Evolutionary conservation across 2,797 vertebrate genomes (phyloP), one percentile per base, ranked within the genome.

Genomic region (Adrianichthys oophorus): DNA sequence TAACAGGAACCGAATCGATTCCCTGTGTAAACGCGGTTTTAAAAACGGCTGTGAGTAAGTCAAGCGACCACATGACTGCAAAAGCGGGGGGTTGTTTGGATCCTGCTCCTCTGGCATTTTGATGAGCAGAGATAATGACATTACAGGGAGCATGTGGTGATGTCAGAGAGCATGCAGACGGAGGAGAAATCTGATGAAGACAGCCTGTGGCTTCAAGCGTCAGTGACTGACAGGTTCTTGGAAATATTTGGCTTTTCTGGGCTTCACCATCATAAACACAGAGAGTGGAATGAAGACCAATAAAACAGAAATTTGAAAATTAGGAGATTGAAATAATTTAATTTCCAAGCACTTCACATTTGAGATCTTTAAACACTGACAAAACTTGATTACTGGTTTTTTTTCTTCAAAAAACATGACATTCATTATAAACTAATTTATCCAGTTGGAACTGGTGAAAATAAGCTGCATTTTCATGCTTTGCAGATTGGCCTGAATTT

Each of bases 121-220:
- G 68, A 7, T 4, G 52, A 52, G 29, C 52, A 1, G 2, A 1
- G 2, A 41, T 84, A 87, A 90, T 64, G 41, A 65, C 16, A 75
- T 89, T 83, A 80, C 37, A 45, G 24, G 0, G 40, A 76, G 61
- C 82, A 72, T 68, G 82, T 0, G 69, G 65, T 72, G 78, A 78
- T 77, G 79, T 78, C 68, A 65, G 43, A 52, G 52, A 14, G 15
- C 41, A 62, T 65, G 71, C 54, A 59, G 46, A 16, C 46, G 1
- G 16, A 37, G 29, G 16, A 40, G 48, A 26, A 41, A 59, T 42
- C 47, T 15, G 26, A 17, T 8, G 41, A 41, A 13, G 41, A 59
- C 40, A 5, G 50, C 46, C 21, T 46, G 15, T 19, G 51, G 18
- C 42, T 2, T 15, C 55, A 41, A 32, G 45, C 17, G 45, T 41